Conservation (phyloP, 2,113 vertebrate species). For the Phyllostomus hastatus region DNA sequence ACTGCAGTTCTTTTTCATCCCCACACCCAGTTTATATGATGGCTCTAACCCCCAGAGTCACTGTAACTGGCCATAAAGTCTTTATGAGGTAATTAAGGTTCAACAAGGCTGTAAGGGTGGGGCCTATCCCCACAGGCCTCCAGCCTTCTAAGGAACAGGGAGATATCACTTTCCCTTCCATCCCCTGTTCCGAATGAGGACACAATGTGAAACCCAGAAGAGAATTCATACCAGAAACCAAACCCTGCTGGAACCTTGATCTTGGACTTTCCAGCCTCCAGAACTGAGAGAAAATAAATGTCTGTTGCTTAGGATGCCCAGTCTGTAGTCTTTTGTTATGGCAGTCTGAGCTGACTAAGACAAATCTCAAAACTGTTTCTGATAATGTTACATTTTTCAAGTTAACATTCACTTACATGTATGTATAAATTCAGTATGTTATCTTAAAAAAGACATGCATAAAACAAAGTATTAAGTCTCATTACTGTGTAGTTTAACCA, state of each 20-base stretch:
- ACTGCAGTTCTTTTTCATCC: not conserved
- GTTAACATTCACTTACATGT: not conserved
- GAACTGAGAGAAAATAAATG: not conserved
- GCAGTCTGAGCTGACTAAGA: not conserved
- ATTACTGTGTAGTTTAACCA: slow-evolving; percentile 6
- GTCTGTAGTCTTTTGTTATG: not conserved
- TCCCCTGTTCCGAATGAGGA: not conserved
- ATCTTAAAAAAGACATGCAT: slow-evolving; percentile 29
- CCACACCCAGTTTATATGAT: not conserved
- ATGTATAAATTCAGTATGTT: not conserved
- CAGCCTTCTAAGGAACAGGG: not conserved
- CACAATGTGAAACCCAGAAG: not conserved
- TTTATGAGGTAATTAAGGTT: not conserved
- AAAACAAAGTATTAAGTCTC: not conserved
- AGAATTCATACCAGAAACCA: slow-evolving; percentile 1
- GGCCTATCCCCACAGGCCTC: not conserved
- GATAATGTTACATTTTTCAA: not conserved
- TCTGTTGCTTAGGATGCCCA: not conserved
- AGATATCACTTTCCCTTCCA: not conserved
- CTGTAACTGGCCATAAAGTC: not conserved
- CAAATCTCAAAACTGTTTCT: not conserved
- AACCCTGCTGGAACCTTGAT: not conserved
- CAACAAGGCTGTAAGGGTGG: not conserved
- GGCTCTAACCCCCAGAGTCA: not conserved
- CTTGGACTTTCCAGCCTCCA: not conserved